Base-by-base conservation (phyloP, 1,140 invertebrate species). In the Yoshiicerus persimilis region DNA sequence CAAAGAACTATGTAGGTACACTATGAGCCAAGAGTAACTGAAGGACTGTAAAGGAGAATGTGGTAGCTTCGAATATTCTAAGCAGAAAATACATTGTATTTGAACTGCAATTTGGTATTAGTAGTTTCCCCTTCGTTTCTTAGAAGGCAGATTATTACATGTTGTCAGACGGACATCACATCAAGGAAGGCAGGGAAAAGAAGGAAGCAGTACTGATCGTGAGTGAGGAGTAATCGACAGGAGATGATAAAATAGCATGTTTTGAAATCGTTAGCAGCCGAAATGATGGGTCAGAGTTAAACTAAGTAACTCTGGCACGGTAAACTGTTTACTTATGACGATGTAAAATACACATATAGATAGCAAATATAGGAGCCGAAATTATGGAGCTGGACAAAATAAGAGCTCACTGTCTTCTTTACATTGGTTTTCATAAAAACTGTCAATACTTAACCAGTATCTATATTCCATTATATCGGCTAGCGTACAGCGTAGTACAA, bases 221-320 rank as follows among this genome's bases (percentile, higher is more conserved):
- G 75, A 80, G 75, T 80, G 75, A 38, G 38, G 75, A 85, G 56
- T 86, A 88, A 85, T 86, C 80, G 80, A 88, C 87, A 88, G 75
- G 70, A 88, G 84, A 88, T 88, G 87, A 88, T 88, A 86, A 86
- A 88, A 88, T 88, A 88, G 87, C 87, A 88, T 88, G 87, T 88
- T 88, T 85, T 34, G 27, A 85, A 84, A 88, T 88, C 80, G 87
- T 88, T 88, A 88, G 41, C 38, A 84, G 38, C 16, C 10, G 25
- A 56, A 56, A 84, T 30, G 83, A 84, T 84, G 83, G 83, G 70
- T 39, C 34, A 64, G 38, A 84, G 23, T 47, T 16, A 56, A 27
- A 84, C n/a, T 56, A 84, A 84, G 83, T 84, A 84, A 84, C 38
- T 84, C 25, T 27, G 10, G 83, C 38, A 84, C 83, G 38, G 41